Percentiles rank a stretch among this genome's conserved stretches.
These are phyloP conservation scores for Theonella swinhoei DNA, from an alignment of 37 sponge, comb jelly and placozoan genomes.

Conservation along the genomic window DNA sequence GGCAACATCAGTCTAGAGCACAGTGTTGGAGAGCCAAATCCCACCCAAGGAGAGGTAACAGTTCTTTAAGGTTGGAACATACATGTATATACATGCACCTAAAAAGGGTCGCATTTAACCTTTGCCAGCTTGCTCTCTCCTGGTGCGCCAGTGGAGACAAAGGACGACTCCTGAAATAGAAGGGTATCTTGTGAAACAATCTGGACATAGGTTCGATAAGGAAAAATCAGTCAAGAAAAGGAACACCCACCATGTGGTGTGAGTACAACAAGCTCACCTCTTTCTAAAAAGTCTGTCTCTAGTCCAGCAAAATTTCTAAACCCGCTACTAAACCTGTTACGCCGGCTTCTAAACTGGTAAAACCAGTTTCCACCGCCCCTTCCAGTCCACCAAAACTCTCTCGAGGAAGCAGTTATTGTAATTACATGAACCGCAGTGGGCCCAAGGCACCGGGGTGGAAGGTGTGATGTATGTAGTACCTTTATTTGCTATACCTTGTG, in stretches of 20 bases:
- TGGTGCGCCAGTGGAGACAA: too few relatives aligned
- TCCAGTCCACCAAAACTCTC: background rate
- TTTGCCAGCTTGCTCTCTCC: too few relatives aligned
- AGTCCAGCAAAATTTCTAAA: background rate
- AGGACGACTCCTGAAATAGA: background rate
- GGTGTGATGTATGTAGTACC: background rate
- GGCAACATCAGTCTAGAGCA: too few relatives aligned
- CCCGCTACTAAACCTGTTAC: background rate
- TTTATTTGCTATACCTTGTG: constrained; percentile 17
- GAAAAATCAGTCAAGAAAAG: background rate
- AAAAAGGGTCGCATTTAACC: too few relatives aligned
- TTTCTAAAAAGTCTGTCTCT: background rate
- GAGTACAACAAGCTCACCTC: background rate
- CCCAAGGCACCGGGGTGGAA: constrained; percentile 80
- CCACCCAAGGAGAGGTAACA: too few relatives aligned
- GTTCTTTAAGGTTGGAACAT: too few relatives aligned
- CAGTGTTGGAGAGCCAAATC: too few relatives aligned
- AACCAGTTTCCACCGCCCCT: background rate
- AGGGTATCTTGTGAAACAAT: background rate
- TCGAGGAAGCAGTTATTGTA: constrained; percentile 48
- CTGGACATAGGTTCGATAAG: background rate
- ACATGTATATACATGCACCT: too few relatives aligned
- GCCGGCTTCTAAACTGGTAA: background rate
- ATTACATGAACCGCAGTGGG: constrained; percentile 66
- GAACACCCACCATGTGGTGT: background rate